A percentile compares a stretch with the other conserved stretches of the same genome.
Evolutionary conservation across 2,113 vertebrate species (phyloP).

Genomic region (Zosterops hypoxanthus): DNA sequence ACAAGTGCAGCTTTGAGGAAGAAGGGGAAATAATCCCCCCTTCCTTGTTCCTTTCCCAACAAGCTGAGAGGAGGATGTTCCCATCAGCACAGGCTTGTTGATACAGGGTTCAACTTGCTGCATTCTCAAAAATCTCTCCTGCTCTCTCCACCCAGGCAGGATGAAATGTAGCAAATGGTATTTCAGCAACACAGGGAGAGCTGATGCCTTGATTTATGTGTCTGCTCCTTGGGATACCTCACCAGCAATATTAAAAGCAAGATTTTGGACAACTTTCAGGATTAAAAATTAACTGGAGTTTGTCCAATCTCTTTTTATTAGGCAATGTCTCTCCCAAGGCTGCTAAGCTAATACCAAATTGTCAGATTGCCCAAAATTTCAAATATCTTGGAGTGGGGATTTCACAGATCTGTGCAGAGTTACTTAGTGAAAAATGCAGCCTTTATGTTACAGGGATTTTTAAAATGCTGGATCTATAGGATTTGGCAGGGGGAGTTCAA

Average conservation of each 20-base stretch:
- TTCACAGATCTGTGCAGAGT: neutral
- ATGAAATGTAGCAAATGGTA: neutral
- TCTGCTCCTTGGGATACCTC: constrained; percentile 20
- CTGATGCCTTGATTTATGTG: constrained; percentile 42
- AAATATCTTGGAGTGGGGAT: neutral
- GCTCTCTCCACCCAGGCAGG: neutral
- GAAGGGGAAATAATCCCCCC: neutral
- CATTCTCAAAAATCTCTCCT: neutral
- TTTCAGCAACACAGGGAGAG: constrained; percentile 16
- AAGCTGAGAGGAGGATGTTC: neutral
- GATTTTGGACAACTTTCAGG: constrained; percentile 68
- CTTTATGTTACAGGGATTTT: neutral
- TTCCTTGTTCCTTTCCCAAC: neutral
- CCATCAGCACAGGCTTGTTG: neutral
- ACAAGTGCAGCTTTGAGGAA: neutral
- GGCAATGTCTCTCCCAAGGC: constrained; percentile 45
- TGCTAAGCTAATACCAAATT: constrained; percentile 55
- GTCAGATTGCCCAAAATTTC: constrained; percentile 44
- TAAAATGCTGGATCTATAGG: neutral
- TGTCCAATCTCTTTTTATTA: constrained; percentile 60
- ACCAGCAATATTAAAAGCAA: constrained; percentile 58
- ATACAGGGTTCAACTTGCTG: neutral
- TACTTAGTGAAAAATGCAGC: neutral
- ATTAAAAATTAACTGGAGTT: constrained; percentile 69
- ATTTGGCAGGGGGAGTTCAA: neutral